A percentile compares a stretch with the other conserved stretches of the same genome.
Conservation (phyloP, 2,888 invertebrate species). For the Ptychoptera albimana region DNA sequence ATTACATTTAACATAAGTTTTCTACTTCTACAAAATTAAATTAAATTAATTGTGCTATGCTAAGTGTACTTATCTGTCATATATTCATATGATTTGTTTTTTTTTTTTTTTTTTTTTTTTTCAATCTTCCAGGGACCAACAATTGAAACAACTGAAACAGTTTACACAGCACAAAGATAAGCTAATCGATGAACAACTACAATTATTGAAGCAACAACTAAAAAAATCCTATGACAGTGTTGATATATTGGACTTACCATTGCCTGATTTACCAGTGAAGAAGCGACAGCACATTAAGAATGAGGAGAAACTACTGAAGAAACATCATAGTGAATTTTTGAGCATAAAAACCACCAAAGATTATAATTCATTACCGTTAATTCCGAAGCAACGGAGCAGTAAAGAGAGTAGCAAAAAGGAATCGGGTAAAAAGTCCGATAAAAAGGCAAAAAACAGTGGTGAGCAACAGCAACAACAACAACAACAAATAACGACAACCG, state of each 20-base stretch:
- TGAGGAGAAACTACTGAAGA: not conserved
- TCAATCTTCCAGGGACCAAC: conserved; percentile 10
- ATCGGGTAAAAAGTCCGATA: not conserved
- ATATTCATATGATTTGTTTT: not conserved
- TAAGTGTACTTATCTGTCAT: not conserved
- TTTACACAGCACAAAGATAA: conserved; percentile 14
- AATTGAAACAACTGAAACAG: conserved; percentile 8
- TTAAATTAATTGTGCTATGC: too few species aligned
- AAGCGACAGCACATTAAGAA: conserved; percentile 14
- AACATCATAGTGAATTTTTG: conserved; percentile 1
- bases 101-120: not conserved
- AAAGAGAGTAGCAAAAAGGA: not conserved
- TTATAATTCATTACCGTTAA: conserved; percentile 1
- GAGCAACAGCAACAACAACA: conserved; percentile 11
- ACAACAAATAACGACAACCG: conserved; percentile 11
- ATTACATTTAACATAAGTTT: too few species aligned
- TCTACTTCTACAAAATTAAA: too few species aligned
- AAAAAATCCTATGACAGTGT: conserved; percentile 15
- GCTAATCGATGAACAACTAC: conserved; percentile 26
- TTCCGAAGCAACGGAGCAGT: not conserved
- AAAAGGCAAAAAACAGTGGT: conserved; percentile 4
- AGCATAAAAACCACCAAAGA: not conserved
- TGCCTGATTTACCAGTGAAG: conserved; percentile 28
- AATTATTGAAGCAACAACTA: conserved; percentile 11
- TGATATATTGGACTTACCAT: conserved; percentile 26